phyloP scores from a whole-genome alignment of 2,888 invertebrate species.

The Augiades crinisus region DNA sequence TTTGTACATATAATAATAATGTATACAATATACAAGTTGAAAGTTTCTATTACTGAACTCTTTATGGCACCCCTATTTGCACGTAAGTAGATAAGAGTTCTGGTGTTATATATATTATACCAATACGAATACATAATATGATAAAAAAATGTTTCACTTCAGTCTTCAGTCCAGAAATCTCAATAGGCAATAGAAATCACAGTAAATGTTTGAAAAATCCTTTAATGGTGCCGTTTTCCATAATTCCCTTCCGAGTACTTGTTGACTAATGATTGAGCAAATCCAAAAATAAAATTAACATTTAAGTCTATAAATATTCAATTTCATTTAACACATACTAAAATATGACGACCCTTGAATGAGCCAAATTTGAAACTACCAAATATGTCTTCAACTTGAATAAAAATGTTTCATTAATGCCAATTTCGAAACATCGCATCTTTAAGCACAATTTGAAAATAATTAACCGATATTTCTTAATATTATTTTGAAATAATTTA shows the following conservation, averaged over 20 bases:
- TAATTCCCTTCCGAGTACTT: constrained; percentile 4
- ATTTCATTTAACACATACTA: too few species aligned
- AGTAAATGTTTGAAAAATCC: constrained; percentile 54
- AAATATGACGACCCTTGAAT: not conserved
- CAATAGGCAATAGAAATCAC: constrained; percentile 74
- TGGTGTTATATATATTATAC: constrained; percentile 35
- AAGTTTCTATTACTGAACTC: constrained; percentile 47
- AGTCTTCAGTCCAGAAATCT: constrained; percentile 78
- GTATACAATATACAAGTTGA: constrained; percentile 41
- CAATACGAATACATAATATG: constrained; percentile 41
- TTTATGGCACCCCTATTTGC: constrained; percentile 73
- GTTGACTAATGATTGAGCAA: constrained; percentile 9
- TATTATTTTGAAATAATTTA: too few species aligned
- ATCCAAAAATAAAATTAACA: too few species aligned
- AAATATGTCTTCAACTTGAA: not conserved
- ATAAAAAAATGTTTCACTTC: constrained; percentile 51
- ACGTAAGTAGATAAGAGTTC: constrained; percentile 55
- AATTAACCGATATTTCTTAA: too few species aligned
- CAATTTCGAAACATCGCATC: not conserved
- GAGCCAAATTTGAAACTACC: not conserved
- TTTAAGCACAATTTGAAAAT: not conserved
- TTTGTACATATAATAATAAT: constrained; percentile 35
- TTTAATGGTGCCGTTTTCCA: constrained; percentile 54
- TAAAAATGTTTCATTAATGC: too few species aligned
- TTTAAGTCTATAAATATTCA: too few species aligned